Evolutionary conservation across 2,113 vertebrate genomes (phyloP), one percentile per base, ranked within the genome.

Genomic region (Tenrec ecaudatus): DNA sequence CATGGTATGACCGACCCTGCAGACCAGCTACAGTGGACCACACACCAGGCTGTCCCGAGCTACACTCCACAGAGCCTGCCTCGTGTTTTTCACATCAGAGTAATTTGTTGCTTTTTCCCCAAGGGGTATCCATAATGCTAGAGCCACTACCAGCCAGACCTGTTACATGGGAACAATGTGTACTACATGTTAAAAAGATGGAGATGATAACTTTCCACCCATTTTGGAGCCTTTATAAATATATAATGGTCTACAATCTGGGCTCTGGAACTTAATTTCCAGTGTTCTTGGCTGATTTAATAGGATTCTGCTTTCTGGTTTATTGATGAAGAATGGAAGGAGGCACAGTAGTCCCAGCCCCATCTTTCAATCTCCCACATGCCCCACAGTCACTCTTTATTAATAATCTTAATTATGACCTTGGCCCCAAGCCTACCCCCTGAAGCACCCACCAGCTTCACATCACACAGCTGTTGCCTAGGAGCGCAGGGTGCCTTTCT

Each of bases 191-290:
- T 15, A 60, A 78, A 79, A 88, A 66, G 6, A 23, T 92, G 66
- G 64, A 4, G 60, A 53, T 62, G 16, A 23, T 22, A 62, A 66
- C 64, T 66, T 94, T 78, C 82, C n/a, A 80, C 9, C 80, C 3
- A 8, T 53, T 89, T 76, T 84, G 81, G 66, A 75, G 38, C 58
- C 79, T 92, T 73, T 66, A 43, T 22, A 76, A 40, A 73, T 89
- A 62, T 43, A 27, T 17, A 62, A 57, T 31, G 66, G 36, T 64
- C 10, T 19, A 68, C 36, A 27, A 53, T 25, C 84, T 81, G 83
- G 71, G 84, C 60, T 47, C 66, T 81, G 57, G 68, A 83, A 80
- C 33, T 76, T 31, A n/a, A n/a, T n/a, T 69, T n/a, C 33, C 69
- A 71, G 4, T 33, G 9, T 71, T 71, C 31, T 31, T 15, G 25